Evolutionary conservation across 2,113 vertebrate species (phyloP), one percentile per base, ranked within the genome.

Genomic region (Bambusicola thoracicus): DNA sequence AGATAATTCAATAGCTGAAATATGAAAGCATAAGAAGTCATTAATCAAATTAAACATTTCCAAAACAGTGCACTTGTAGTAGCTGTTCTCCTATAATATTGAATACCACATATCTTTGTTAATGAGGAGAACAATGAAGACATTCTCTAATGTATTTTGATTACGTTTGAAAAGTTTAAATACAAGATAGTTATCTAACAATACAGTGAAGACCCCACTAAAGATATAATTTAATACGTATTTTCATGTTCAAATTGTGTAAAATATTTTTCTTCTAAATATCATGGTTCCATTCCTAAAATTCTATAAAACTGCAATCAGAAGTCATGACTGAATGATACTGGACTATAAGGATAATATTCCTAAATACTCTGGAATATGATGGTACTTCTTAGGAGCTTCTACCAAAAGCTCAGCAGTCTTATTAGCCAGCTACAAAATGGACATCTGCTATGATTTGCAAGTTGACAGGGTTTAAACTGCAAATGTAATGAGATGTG

Each of bases 121-220:
- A 95, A 86, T 49, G 78, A 87, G 25, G 7, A 92, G 32, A 88
- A 83, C 81, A 17, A 79, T 34, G 84, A 83, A 84, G 19, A 79
- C 32, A 67, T 88, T 32, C 48, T 81, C 56, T 62, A 93, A 79
- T 48, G 16, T 10, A 38, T 40, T 93, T 27, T 66, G 22, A 81
- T 65, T 83, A 90, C 8, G 20, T 73, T 74, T 93, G 53, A 58
- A 91, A 95, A 93, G n/a, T 68, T 90, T 68, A 92, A 90, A 72
- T 69, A 53, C 8, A 79, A 79, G 21, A 82, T 6, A 85, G 72
- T 72, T 72, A 92, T 67, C 18, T 61, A 91, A 61, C 21, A 55
- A 85, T 41, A 46, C 44, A 90, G 25, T 6, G 1, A 90, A 87
- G 32, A 43, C 21, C 13, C 81, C 49, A 15, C 5, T 82, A 44